Base-by-base conservation (phyloP, 2,113 vertebrate species). In the Sterrhoptilus dennistouni region DNA sequence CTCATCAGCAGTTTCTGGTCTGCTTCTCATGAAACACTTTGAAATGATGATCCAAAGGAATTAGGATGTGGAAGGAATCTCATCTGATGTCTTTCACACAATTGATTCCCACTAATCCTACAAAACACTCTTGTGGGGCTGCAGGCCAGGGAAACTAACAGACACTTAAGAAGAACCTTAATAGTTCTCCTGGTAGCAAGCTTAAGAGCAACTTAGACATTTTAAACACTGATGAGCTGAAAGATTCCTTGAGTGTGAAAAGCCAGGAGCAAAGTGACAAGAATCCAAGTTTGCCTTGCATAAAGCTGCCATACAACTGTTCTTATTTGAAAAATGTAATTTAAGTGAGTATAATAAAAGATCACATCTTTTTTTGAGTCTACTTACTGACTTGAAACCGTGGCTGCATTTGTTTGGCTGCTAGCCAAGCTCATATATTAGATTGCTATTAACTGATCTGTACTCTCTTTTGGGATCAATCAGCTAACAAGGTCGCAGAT, bases 381-480 rank as follows among this genome's bases (percentile, higher is more conserved):
- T 72, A 10, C 60, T 77, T 71, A 95, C 64, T 70, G 79, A 93
- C 56, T 72, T 60, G 57, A 93, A 31, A 78, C 59, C 28, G 49
- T 1, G 20, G 66, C 59, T 27, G 4, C n/a, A n/a, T 75, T 52
- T 69, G 59, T 87, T n/a, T 89, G 95, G 77, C 90, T 78, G 87
- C 28, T 49, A 83, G 86, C 83, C 93, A 89, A 53, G 60, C 68
- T 87, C 1, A 0, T 87, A 80, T 70, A 52, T 89, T 87, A 84
- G 49, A 69, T 4, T 35, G 42, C 75, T 63, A 75, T 50, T 92
- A 91, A 59, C 50, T 47, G 75, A 57, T 33, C 81, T 42, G 60
- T 64, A 85, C 85, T 86, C 87, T 92, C 92, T 85, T 95, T 87
- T 54, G 84, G 85, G 78, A 96, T 96, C 86, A 69, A 76, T 47